Conservation (phyloP, 2,113 vertebrate genomes). For the Puffinus mauretanicus region DNA sequence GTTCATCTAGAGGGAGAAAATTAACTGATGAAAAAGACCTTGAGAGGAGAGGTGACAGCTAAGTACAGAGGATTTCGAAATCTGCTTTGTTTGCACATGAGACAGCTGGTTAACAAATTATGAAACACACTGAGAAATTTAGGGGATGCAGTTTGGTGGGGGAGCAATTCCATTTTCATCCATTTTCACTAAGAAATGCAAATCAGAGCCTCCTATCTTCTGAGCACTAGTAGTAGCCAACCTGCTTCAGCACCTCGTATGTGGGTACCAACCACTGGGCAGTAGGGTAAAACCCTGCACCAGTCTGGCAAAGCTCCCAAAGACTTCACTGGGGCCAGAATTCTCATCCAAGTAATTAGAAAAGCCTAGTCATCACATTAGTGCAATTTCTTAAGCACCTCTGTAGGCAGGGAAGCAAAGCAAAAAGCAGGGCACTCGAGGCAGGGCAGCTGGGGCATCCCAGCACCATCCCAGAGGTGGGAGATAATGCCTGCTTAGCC, state of each 20-base stretch:
- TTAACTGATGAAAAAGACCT: conserved; percentile 40
- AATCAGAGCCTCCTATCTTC: neutral
- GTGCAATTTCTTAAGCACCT: neutral
- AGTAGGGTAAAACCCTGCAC: neutral
- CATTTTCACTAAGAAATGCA: neutral
- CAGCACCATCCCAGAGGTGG: neutral
- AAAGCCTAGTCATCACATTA: neutral
- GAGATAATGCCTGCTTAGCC: neutral
- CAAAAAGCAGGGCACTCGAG: neutral
- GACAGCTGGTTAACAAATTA: conserved; percentile 30
- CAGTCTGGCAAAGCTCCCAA: neutral
- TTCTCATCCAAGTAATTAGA: conserved; percentile 1
- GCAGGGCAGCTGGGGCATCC: neutral
- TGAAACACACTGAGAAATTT: neutral
- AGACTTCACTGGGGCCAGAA: neutral
- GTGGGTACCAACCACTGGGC: neutral
- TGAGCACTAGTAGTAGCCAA: neutral
- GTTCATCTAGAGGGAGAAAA: conserved; percentile 25
- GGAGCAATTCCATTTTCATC: neutral
- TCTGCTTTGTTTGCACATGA: conserved; percentile 26
- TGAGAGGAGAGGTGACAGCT: conserved; percentile 11
- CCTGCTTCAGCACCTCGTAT: neutral
- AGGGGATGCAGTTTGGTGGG: neutral
- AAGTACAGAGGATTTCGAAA: conserved; percentile 3
- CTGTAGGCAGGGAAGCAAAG: neutral